Evolutionary conservation across 1,140 invertebrate genomes (phyloP), one percentile per base, ranked within the genome.

Genomic region (Drosophila busckii): DNA sequence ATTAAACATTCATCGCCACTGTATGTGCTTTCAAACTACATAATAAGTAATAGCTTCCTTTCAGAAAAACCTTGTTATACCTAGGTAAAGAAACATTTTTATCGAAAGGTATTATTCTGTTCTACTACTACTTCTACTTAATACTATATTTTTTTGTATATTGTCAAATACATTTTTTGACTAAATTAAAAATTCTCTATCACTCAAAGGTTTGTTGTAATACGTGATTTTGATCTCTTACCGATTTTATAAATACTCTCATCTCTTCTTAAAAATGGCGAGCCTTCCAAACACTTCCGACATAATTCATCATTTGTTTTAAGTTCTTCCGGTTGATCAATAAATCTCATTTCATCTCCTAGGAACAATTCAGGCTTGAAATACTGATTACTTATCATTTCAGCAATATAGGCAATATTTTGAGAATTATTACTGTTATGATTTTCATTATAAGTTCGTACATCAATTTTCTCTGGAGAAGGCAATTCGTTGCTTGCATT

Each of bases 391-490:
- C 93, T 92, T 61, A 96, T 93, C 78, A 93, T 91, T 87, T 96
- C 95, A 0, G 94, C 94, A 8, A 96, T 88, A 85, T 96, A 96
- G 9, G 94, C 94, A 5, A 93, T 93, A 8, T 90, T 89, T 31
- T 42, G 44, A 0, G 87, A 86, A 3, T 88, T 88, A 4, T 69
- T 87, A 28, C 58, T 49, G 4, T 87, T 55, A 70, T 95, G 93
- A 1, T 93, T 93, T 42, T 95, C 91, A 35, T 91, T 89, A 82
- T 95, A 95, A 0, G 92, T 91, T 6, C 91, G 89, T 9, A 95
- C 88, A 7, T 88, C 87, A 0, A 95, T 88, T 48, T 93, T 90
- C 40, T 92, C 90, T 0, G 94, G 93, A 0, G 89, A 71, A 6
- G 92, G 91, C 22, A 96, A 85, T 60, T 93, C 91, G 9, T 89